Conservation (phyloP, 37 sponge, comb jelly and placozoan species). For the Cliona cf. orientalis region DNA sequence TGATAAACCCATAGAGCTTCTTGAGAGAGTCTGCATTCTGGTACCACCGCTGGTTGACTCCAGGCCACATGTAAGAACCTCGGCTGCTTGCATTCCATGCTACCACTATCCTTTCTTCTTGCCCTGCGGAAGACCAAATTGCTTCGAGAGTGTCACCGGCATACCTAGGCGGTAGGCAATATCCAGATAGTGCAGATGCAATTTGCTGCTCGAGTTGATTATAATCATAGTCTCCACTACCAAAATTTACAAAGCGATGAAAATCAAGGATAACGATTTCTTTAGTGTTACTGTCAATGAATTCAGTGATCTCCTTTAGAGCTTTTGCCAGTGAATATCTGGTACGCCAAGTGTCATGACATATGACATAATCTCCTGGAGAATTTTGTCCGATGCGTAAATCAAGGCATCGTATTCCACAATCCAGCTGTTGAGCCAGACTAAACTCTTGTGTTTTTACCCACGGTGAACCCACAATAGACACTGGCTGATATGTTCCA, state of each 20-base stretch:
- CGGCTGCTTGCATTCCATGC: slow-evolving; percentile 22
- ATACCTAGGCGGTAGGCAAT: slow-evolving; percentile 19
- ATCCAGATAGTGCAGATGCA: background rate
- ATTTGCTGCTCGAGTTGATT: slow-evolving; percentile 11
- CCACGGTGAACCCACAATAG: background rate
- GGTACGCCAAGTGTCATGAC: slow-evolving; percentile 24
- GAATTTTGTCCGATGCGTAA: slow-evolving; percentile 16
- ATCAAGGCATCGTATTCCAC: slow-evolving; percentile 28
- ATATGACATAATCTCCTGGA: slow-evolving; percentile 13
- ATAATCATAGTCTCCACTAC: slow-evolving; percentile 3
- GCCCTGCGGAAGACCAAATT: slow-evolving; percentile 10
- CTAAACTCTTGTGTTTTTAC: slow-evolving; percentile 13
- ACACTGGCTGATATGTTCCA: slow-evolving; percentile 22
- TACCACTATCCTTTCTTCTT: slow-evolving; percentile 4
- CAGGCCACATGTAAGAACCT: slow-evolving; percentile 27
- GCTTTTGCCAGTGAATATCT: slow-evolving; percentile 18
- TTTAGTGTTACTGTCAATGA: slow-evolving; percentile 4
- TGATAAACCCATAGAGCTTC: background rate
- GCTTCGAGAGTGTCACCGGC: background rate
- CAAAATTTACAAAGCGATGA: slow-evolving; percentile 21
- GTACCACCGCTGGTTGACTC: slow-evolving; percentile 34
- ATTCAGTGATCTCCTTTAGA: slow-evolving; percentile 16
- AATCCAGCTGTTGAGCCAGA: slow-evolving; percentile 1
- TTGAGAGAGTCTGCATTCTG: background rate
- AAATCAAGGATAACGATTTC: slow-evolving; percentile 47